Conservation (phyloP, 2,888 invertebrate species). For the Drosophila subquinaria region DNA sequence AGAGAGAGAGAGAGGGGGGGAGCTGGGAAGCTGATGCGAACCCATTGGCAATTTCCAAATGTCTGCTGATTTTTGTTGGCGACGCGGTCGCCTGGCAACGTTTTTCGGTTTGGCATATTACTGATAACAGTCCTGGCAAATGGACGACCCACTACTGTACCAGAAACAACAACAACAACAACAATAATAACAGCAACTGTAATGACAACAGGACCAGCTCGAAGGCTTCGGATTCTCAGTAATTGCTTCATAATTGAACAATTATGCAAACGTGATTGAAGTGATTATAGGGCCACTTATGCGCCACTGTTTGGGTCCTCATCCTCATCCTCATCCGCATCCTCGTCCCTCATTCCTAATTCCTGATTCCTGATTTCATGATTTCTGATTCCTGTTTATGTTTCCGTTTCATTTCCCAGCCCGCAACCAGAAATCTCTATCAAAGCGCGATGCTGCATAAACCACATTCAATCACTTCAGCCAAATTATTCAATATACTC, state of each 20-base stretch:
- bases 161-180: slow-evolving; percentile 5
- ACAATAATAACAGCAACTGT: slow-evolving; percentile 14
- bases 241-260: slow-evolving; percentile 80
- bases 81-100: slow-evolving; percentile 56
- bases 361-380: slow-evolving; percentile 20
- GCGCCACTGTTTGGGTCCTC: slow-evolving; percentile 64
- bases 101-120: slow-evolving; percentile 74
- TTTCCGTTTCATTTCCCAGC: slow-evolving; percentile 33
- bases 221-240: slow-evolving; percentile 59
- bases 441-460: slow-evolving; percentile 4
- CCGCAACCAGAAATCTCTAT: slow-evolving; percentile 4
- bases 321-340: slow-evolving; percentile 37
- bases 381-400: slow-evolving; percentile 35
- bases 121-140: slow-evolving; percentile 70
- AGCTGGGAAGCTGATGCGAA: not conserved
- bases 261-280: slow-evolving; percentile 82
- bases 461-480: slow-evolving; percentile 12
- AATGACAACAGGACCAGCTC: slow-evolving; percentile 36
- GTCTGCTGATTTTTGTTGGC: slow-evolving; percentile 67
- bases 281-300: slow-evolving; percentile 78
- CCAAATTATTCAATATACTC: slow-evolving; percentile 7
- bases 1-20: too few relatives aligned
- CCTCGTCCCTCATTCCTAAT: slow-evolving; percentile 23
- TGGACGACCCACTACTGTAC: slow-evolving; percentile 28
- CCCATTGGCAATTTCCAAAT: slow-evolving; percentile 51